Evolutionary conservation across 2,113 vertebrate genomes (phyloP).

Genomic region (Lasiurus borealis): DNA sequence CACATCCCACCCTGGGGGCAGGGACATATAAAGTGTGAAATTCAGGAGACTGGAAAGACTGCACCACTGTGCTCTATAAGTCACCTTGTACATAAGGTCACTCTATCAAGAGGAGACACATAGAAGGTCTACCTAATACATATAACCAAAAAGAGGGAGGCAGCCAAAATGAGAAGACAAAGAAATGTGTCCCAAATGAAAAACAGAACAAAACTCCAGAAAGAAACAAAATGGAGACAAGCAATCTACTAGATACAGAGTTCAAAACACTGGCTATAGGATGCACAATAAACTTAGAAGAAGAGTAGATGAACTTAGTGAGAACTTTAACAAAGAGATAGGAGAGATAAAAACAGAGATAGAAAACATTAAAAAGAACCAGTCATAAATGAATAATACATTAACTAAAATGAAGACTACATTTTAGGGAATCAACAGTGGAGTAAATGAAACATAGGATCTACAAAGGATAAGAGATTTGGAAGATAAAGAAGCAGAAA

Average conservation of each 20-base stretch:
- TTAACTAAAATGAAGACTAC: not conserved
- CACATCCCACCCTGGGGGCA: not conserved
- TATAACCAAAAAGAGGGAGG: not conserved
- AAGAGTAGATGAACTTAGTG: too few relatives aligned
- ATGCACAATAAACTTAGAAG: too few relatives aligned
- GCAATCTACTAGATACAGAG: not conserved
- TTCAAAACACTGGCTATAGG: too few relatives aligned
- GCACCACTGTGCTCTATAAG: not conserved
- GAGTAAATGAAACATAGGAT: not conserved
- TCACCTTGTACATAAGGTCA: not conserved
- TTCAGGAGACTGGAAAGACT: not conserved
- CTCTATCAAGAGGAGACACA: not conserved
- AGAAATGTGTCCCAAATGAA: not conserved
- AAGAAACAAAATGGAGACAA: not conserved
- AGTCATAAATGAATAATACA: not conserved
- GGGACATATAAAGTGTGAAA: not conserved
- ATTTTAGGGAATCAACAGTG: not conserved
- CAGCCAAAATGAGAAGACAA: not conserved
- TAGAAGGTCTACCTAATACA: not conserved
- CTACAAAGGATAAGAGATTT: not conserved
- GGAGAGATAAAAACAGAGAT: too few relatives aligned
- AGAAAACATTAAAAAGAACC: too few relatives aligned
- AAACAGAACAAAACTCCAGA: not conserved
- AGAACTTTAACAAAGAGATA: too few relatives aligned
- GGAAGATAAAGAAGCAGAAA: not conserved